These are phyloP conservation scores for Epizoanthus scotinus DNA, from an alignment of 92 coral and sea anemone genomes.

Conservation along the genomic window DNA sequence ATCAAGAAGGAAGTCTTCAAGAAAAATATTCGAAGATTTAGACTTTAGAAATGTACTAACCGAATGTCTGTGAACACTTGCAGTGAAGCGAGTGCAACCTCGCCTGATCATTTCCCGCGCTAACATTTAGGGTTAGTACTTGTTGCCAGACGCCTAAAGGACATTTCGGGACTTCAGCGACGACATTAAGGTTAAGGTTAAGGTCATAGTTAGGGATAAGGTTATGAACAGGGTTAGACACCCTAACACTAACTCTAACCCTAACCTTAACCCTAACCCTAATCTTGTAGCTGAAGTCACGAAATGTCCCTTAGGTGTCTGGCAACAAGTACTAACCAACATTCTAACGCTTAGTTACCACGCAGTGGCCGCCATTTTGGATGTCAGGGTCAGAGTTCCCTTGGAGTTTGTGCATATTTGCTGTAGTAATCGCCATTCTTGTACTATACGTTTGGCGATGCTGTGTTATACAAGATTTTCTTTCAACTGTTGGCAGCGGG, in stretches of 20 bases:
- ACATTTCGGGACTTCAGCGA: too few species aligned
- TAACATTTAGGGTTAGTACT: neutral
- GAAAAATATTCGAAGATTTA: too few species aligned
- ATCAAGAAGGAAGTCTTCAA: neutral
- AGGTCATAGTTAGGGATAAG: too few species aligned
- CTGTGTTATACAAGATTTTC: slow-evolving; percentile 20
- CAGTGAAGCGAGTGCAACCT: slow-evolving; percentile 36
- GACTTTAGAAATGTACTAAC: too few species aligned
- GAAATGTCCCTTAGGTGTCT: too few species aligned
- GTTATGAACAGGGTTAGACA: too few species aligned
- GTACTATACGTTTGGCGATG: slow-evolving; percentile 35
- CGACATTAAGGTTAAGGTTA: too few species aligned
- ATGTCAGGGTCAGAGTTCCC: neutral
- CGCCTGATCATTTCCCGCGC: slow-evolving; percentile 33
- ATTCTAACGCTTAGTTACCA: slow-evolving; percentile 22
- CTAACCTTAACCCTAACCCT: too few species aligned
- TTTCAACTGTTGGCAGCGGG: slow-evolving; percentile 49
- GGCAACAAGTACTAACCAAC: too few species aligned
- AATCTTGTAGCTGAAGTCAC: too few species aligned
- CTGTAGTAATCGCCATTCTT: slow-evolving; percentile 11
- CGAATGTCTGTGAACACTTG: neutral
- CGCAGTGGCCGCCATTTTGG: slow-evolving; percentile 19
- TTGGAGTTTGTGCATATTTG: neutral
- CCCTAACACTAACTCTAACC: too few species aligned
- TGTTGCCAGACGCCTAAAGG: too few species aligned